phyloP scores from a whole-genome alignment of 2,113 vertebrate species.

The Upupa epops region DNA sequence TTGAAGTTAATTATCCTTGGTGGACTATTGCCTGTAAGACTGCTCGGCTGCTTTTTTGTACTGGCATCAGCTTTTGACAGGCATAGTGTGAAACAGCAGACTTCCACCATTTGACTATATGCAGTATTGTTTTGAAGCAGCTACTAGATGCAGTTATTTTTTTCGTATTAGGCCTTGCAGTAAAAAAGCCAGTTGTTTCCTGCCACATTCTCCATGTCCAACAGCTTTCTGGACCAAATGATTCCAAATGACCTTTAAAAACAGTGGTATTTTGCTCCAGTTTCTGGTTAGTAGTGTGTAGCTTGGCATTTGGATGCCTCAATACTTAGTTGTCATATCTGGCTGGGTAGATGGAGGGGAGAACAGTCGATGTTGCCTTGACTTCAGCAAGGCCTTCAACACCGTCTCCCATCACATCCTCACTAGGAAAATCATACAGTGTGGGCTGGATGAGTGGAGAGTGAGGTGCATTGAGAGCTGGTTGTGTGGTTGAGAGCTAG shows the following conservation, averaged over 20 bases:
- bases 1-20: neutral
- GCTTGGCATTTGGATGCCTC: neutral
- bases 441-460: too few relatives aligned
- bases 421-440: too few relatives aligned
- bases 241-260: neutral
- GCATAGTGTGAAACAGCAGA: neutral
- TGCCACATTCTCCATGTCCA: neutral
- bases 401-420: too few relatives aligned
- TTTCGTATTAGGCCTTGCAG: neutral
- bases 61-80: neutral
- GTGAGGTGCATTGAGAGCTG: too few relatives aligned
- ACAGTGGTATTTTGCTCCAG: neutral
- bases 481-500: too few relatives aligned
- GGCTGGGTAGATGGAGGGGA: too few relatives aligned
- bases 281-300: neutral
- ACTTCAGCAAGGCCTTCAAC: too few relatives aligned
- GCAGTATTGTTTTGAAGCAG: fast-evolving
- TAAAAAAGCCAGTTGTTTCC: neutral
- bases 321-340: neutral
- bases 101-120: neutral
- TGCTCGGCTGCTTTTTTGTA: neutral
- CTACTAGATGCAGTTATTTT: neutral
- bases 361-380: too few relatives aligned
- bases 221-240: neutral
- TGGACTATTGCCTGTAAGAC: neutral